A percentile compares a stretch with the other conserved stretches of the same genome.
Conservation (phyloP, 2,113 vertebrate species). For the Chloropsis cyanopogon region DNA sequence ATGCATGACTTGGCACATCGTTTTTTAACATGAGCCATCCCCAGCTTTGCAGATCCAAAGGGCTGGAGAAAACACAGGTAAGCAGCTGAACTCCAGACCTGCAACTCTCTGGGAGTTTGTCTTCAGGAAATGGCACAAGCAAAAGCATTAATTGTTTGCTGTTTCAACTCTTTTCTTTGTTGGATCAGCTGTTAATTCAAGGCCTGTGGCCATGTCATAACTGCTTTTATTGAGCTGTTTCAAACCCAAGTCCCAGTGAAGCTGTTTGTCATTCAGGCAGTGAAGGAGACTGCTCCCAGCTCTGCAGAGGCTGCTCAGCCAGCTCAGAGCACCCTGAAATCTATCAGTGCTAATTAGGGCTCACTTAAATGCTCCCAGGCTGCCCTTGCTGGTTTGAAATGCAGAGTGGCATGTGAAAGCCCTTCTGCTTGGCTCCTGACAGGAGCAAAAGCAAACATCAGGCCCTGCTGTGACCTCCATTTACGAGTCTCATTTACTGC, state of each 20-base stretch:
- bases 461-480: conserved; percentile 61
- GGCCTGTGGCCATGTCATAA: conserved; percentile 49
- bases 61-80: not conserved
- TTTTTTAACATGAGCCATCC: not conserved
- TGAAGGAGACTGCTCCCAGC: conserved; percentile 28
- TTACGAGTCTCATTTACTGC: conserved; percentile 57
- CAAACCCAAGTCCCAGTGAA: not conserved
- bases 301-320: conserved; percentile 14
- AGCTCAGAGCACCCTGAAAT: conserved; percentile 51
- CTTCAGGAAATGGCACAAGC: not conserved
- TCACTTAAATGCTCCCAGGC: conserved; percentile 46
- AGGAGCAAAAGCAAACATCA: conserved; percentile 50
- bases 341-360: conserved; percentile 57
- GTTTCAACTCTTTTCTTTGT: conserved; percentile 37
- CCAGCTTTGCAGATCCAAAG: not conserved
- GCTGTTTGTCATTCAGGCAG: conserved; percentile 55
- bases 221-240: conserved; percentile 40
- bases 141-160: not conserved
- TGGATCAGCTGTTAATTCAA: conserved; percentile 45
- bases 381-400: conserved; percentile 15
- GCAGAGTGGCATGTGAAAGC: conserved; percentile 31
- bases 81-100: not conserved
- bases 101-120: not conserved
- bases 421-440: conserved; percentile 35
- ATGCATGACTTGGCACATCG: not conserved